Conservation (phyloP, 2,113 vertebrate species). For the Corvus cornix region DNA sequence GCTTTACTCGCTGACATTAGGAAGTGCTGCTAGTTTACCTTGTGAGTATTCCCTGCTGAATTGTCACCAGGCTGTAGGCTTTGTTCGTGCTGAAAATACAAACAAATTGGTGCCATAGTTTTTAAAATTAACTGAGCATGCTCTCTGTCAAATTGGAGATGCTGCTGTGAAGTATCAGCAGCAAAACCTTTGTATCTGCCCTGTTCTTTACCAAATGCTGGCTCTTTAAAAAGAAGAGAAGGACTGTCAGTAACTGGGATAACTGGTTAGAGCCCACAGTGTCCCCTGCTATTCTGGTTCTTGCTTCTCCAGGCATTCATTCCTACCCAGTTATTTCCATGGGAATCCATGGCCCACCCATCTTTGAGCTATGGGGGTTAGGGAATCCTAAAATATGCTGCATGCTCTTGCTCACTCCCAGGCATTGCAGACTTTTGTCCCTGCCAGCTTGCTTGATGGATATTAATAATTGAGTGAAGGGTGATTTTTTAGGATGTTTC, state of each 20-base stretch:
- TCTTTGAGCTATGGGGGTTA: neutral
- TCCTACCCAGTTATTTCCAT: slow-evolving; percentile 7
- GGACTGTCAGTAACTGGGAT: neutral
- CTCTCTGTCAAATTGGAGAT: neutral
- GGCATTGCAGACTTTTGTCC: neutral
- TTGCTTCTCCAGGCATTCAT: neutral
- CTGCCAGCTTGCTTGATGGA: neutral
- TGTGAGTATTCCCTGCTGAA: neutral
- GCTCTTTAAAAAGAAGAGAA: neutral
- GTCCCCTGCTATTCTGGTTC: slow-evolving; percentile 25
- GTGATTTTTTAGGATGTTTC: neutral
- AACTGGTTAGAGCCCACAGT: neutral
- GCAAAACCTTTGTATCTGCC: neutral
- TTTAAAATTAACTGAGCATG: neutral
- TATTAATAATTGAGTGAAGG: neutral
- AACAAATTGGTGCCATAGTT: neutral
- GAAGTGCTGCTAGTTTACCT: neutral
- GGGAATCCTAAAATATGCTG: neutral
- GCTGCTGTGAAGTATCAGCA: neutral
- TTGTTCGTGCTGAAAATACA: neutral
- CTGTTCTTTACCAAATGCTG: neutral
- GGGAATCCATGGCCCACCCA: neutral
- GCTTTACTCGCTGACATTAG: neutral
- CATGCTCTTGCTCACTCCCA: neutral
- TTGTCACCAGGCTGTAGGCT: neutral